Evolutionary conservation across 2,113 vertebrate genomes (phyloP), one percentile per base, ranked within the genome.

Genomic region (Urocynchramus pylzowi): DNA sequence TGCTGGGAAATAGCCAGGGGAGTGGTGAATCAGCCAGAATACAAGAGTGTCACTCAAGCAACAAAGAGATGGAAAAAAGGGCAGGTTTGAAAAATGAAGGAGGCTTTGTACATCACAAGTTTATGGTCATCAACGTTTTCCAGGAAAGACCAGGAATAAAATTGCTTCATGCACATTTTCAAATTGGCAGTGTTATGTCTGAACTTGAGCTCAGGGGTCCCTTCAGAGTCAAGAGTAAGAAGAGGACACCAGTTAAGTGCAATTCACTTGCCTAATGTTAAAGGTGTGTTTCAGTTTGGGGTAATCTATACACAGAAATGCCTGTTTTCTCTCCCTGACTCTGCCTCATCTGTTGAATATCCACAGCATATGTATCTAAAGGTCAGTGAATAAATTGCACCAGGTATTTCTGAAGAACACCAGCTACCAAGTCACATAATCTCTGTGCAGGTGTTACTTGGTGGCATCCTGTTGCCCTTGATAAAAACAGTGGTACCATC

Each of bases 1-100:
- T 89, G 83, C 68, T 91, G 94, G 60, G 80, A 96, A 95, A 93
- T 84, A 81, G 84, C 73, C 89, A 91, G 60, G 47, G 47, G 76
- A 84, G 60, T 50, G 56, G 84, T 92, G 96, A 96, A 91, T 91
- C 94, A 92, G 64, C 60, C 86, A 91, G 93, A 93, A 89, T 52
- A 90, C 2, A 2, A 50, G 8, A 53, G 44, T 95, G 86, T 77
- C 76, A 81, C 71, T 89, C 80, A 87, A 52, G 23, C 64, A 89
- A 54, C 54, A 89, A 92, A 92, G 31, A 56, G 19, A 33, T 16
- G 16, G 42, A 8, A 11, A 1, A 87, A 74, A 65, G 9, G 33
- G 20, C 5, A 63, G 35, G 42, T 81, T 54, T 68, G 41, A 92
- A 87, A 92, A 87, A 63, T 1, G 3, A 81, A 14, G 5, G 33